phyloP scores from a whole-genome alignment of 2,888 invertebrate genomes.

The Drosophila multiciliata region DNA sequence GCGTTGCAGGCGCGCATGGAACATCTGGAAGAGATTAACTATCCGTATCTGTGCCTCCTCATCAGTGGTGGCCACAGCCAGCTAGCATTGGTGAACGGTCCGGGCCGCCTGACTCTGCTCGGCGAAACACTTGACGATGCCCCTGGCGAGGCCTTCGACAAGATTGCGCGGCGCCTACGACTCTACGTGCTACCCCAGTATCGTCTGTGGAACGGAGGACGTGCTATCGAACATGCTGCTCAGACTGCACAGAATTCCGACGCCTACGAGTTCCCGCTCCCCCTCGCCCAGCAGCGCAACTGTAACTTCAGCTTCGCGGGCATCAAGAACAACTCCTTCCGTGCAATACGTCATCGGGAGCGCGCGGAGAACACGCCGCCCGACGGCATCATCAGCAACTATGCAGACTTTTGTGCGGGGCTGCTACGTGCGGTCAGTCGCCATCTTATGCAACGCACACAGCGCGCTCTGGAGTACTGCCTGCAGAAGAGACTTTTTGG shows the following conservation, averaged over 20 bases:
- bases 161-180: slow-evolving; percentile 94
- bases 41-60: slow-evolving; percentile 95
- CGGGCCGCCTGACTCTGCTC: slow-evolving; percentile 91
- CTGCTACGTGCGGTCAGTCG: slow-evolving; percentile 90
- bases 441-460: slow-evolving; percentile 93
- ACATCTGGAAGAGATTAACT: slow-evolving; percentile 86
- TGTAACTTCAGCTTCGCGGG: slow-evolving; percentile 98
- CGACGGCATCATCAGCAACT: slow-evolving; percentile 90
- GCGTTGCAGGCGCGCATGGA: slow-evolving; percentile 94
- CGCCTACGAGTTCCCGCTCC: slow-evolving; percentile 88
- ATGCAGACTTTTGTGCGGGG: slow-evolving; percentile 93
- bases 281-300: slow-evolving; percentile 88
- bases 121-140: slow-evolving; percentile 93
- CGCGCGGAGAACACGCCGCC: slow-evolving; percentile 86
- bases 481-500: slow-evolving; percentile 87
- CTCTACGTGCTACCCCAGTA: slow-evolving; percentile 91
- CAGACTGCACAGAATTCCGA: slow-evolving; percentile 87
- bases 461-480: slow-evolving; percentile 92
- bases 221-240: slow-evolving; percentile 93
- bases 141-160: slow-evolving; percentile 97
- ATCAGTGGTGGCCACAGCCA: slow-evolving; percentile 98
- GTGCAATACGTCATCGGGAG: slow-evolving; percentile 87
- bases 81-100: slow-evolving; percentile 89
- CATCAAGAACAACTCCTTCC: slow-evolving; percentile 88
- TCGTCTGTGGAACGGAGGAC: slow-evolving; percentile 90